A percentile compares a stretch with the other conserved stretches of the same genome.
Conservation (phyloP, 2,888 invertebrate genomes). For the Cerastis rubricosa region DNA sequence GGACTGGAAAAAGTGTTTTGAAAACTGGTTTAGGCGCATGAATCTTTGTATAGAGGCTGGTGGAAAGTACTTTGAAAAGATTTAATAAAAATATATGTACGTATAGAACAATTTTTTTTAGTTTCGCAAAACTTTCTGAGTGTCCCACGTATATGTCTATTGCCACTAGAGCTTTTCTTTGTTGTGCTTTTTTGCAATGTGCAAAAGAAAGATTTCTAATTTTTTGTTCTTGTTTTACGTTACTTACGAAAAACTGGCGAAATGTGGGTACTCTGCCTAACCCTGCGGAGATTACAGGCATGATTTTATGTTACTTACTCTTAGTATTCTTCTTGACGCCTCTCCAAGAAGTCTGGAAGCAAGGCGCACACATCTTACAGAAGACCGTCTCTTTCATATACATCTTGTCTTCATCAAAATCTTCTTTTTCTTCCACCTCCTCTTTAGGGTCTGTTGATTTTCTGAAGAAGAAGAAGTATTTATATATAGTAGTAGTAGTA, state of each 20-base stretch:
- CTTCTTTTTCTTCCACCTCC: constrained; percentile 39
- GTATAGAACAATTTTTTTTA: no score
- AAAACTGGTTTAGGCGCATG: no score
- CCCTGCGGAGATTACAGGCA: no score
- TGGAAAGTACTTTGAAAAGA: no score
- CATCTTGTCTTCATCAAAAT: constrained; percentile 67
- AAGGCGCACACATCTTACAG: constrained; percentile 78
- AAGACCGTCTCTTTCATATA: constrained; percentile 76
- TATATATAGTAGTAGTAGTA: no score
- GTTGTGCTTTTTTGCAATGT: no score
- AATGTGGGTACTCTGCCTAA: no score
- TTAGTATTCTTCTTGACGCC: constrained; percentile 70
- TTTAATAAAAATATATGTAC: no score
- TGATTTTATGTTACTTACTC: constrained; percentile 68
- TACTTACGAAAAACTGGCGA: constrained; percentile 64
- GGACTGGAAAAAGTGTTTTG: no score
- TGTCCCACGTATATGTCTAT: background rate
- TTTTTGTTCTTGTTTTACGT: background rate
- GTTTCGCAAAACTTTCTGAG: no score
- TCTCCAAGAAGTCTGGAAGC: constrained; percentile 84
- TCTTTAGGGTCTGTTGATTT: constrained; percentile 58
- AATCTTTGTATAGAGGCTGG: no score
- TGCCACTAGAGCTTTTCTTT: background rate
- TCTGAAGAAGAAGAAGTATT: constrained; percentile 37
- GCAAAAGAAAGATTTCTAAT: background rate